Evolutionary conservation across 1,140 invertebrate species (phyloP), one percentile per base, ranked within the genome.

Genomic region (Formica exsecta): DNA sequence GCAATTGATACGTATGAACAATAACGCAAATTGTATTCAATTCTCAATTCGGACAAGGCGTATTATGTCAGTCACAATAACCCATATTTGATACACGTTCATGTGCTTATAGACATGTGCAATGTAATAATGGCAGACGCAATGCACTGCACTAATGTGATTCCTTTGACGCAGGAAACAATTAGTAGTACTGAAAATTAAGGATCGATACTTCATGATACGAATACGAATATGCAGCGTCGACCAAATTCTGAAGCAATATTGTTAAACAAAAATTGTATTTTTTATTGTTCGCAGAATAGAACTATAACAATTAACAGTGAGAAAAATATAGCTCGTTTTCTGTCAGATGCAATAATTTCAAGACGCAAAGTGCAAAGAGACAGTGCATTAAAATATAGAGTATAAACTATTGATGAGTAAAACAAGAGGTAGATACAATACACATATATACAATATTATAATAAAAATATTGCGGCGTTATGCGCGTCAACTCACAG

Each of bases 401-500:
- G 32, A 65, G 32, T 59, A 19, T 51, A 36, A 79, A 51, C 22
- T 54, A 8, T 8, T 51, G 32, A 38, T 4, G 16, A 54, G 19
- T 9, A 3, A 48, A 54, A 51, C 29, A 44, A 41, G 16, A 80
- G 7, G 4, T 6, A 6, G 41, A 48, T 13, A 48, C 13, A 41
- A 57, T 57, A 54, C 51, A 38, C 25, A 29, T 29, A 29, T 29
- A 29, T 29, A n/a, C n/a, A n/a, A n/a, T n/a, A 29, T 36, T n/a
- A 13, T 32, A 59, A 41, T 19, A 36, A 41, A 57, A n/a, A 38
- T 25, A 25, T 54, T 38, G 6, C 13, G 13, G 22, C 32, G 70
- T 32, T 32, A 70, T 59, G 51, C 54, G 25, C 44, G 22, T 70
- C 4, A 75, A 94, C 95, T 96, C 95, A 98, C 97, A 93, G 98